Evolutionary conservation across 1,140 invertebrate genomes (phyloP).

Genomic region (Contarinia nasturtii): DNA sequence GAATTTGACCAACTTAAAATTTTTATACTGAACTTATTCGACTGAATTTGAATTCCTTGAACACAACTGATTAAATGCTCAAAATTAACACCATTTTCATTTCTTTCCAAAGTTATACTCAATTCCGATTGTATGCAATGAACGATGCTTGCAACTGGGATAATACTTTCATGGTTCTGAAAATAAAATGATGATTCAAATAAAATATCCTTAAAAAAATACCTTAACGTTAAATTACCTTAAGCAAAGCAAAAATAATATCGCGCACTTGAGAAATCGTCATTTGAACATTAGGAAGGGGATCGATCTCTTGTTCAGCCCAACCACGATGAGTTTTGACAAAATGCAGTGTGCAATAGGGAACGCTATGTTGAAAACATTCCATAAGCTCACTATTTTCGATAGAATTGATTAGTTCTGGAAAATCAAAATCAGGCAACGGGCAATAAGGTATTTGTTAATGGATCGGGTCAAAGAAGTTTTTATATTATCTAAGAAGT

Average conservation of each 20-base stretch:
- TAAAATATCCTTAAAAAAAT: no score
- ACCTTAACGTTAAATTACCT: no score
- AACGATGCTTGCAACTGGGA: conserved; percentile 39
- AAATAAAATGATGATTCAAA: no score
- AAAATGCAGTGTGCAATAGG: conserved; percentile 42
- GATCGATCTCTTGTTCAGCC: conserved; percentile 49
- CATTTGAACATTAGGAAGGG: conserved; percentile 45
- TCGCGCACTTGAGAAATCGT: conserved; percentile 19
- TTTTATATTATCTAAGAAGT: no score
- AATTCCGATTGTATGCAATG: conserved; percentile 60
- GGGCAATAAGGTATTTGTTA: no score
- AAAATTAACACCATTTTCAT: conserved; percentile 52
- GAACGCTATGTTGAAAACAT: conserved; percentile 31
- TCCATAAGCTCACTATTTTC: conserved; percentile 19
- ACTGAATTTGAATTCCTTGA: conserved; percentile 38
- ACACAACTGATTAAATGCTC: conserved; percentile 75
- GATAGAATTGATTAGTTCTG: conserved; percentile 26
- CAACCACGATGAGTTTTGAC: conserved; percentile 36
- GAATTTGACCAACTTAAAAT: conserved; percentile 22
- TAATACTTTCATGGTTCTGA: conserved; percentile 16
- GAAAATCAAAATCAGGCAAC: no score
- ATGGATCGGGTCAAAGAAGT: no score
- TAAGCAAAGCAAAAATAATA: conserved; percentile 17
- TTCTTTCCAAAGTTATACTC: conserved; percentile 29
- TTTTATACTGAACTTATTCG: conserved; percentile 29